Evolutionary conservation across 2,113 vertebrate species (phyloP).

Genomic region (Oplegnathus fasciatus): DNA sequence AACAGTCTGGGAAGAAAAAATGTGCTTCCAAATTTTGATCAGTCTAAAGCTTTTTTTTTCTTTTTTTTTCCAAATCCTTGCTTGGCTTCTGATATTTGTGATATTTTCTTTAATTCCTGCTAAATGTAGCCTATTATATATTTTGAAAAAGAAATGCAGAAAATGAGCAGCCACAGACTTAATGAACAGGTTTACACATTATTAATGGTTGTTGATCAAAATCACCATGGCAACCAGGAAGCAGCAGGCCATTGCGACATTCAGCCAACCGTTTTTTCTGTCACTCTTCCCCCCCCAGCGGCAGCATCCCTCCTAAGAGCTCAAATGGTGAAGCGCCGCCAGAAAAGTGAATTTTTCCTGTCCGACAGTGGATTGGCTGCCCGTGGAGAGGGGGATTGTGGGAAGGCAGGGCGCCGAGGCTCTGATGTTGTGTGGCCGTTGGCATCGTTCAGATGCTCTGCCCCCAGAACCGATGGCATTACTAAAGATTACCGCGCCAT

Average conservation of each 20-base stretch:
- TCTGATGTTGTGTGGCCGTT: slow-evolving; percentile 76
- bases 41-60: too few species aligned
- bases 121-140: not conserved
- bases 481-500: slow-evolving; percentile 68
- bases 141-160: not conserved
- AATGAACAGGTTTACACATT: slow-evolving; percentile 46
- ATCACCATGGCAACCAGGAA: slow-evolving; percentile 58
- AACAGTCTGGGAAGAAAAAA: not conserved
- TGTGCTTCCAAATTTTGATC: not conserved
- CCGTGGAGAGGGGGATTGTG: slow-evolving; percentile 69
- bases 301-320: slow-evolving; percentile 27
- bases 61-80: not conserved
- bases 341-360: slow-evolving; percentile 64
- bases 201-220: slow-evolving; percentile 54
- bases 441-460: slow-evolving; percentile 68
- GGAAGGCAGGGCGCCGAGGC: slow-evolving; percentile 64
- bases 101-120: not conserved
- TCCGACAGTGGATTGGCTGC: slow-evolving; percentile 54
- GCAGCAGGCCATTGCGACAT: slow-evolving; percentile 32
- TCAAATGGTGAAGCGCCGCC: slow-evolving; percentile 39
- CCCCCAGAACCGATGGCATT: slow-evolving; percentile 73
- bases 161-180: slow-evolving; percentile 27
- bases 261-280: slow-evolving; percentile 30
- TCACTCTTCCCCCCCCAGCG: not conserved
- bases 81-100: not conserved